Evolutionary conservation across 2,888 invertebrate genomes (phyloP).

Genomic region (Heteromyza rotundicornis): DNA sequence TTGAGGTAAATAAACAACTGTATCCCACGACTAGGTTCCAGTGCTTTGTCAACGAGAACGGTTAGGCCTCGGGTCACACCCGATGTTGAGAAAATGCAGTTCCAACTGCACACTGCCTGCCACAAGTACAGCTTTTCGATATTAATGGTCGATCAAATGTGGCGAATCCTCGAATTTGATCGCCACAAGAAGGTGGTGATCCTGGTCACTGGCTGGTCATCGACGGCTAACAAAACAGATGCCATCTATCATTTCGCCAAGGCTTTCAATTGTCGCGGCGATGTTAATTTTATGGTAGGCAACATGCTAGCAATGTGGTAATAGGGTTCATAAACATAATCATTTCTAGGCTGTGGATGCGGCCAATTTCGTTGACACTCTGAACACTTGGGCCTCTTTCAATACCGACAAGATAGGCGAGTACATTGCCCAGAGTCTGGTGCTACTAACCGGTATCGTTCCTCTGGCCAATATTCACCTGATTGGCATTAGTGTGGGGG

Average conservation of each 20-base stretch:
- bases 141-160: conserved; percentile 32
- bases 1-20: neutral
- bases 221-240: too few relatives aligned
- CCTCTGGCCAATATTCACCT: conserved; percentile 46
- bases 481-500: conserved; percentile 56
- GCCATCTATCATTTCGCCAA: too few relatives aligned
- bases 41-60: conserved; percentile 26
- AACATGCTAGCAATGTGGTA: neutral
- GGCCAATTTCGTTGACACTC: conserved; percentile 44
- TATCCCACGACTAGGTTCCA: conserved; percentile 35
- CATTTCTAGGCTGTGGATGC: conserved; percentile 48
- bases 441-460: conserved; percentile 36
- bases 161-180: conserved; percentile 42
- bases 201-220: conserved; percentile 54
- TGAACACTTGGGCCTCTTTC: conserved; percentile 54
- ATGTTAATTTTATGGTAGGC: conserved; percentile 40
- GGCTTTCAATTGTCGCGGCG: too few relatives aligned
- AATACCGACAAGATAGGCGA: conserved; percentile 51
- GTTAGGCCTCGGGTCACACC: conserved; percentile 34
- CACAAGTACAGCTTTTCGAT: conserved; percentile 38
- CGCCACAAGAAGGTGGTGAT: conserved; percentile 41
- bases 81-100: conserved; percentile 37
- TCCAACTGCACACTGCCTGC: conserved; percentile 33
- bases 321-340: neutral
- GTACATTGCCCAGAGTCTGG: conserved; percentile 41